Evolutionary conservation across 2,888 invertebrate species (phyloP).

Genomic region (Oxyteleia sp.): DNA sequence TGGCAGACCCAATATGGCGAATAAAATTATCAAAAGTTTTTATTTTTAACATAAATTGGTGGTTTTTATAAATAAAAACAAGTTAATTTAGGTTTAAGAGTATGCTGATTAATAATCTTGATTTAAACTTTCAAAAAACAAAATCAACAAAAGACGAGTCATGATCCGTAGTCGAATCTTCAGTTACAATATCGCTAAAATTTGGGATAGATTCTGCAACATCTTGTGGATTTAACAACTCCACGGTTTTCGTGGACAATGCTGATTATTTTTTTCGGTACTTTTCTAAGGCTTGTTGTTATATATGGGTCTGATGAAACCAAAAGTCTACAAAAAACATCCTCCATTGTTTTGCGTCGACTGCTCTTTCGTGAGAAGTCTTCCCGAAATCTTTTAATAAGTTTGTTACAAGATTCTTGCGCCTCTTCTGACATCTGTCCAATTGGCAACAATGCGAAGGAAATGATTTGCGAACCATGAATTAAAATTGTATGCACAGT

Average conservation of each 20-base stretch:
- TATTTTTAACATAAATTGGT: too few relatives aligned
- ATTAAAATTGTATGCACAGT: constrained; percentile 22
- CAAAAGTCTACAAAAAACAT: constrained; percentile 34
- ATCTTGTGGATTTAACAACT: constrained; percentile 38
- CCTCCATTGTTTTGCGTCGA: constrained; percentile 33
- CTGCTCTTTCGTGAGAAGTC: constrained; percentile 28
- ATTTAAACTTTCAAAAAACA: constrained; percentile 15
- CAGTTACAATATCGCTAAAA: constrained; percentile 32
- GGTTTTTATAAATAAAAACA: too few relatives aligned
- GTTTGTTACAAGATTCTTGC: constrained; percentile 26
- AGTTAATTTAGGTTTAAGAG: constrained; percentile 36
- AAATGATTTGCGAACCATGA: constrained; percentile 17
- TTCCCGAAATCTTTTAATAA: constrained; percentile 21
- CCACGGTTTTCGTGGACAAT: constrained; percentile 25
- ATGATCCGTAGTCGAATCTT: constrained; percentile 26
- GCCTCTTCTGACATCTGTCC: too few relatives aligned
- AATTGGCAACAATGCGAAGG: constrained; percentile 21
- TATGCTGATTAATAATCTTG: constrained; percentile 28
- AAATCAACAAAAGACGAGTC: constrained; percentile 34
- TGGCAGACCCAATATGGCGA: too few relatives aligned
- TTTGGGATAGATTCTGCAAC: constrained; percentile 32
- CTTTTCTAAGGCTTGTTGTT: constrained; percentile 26
- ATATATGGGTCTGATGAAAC: constrained; percentile 35
- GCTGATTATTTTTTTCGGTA: constrained; percentile 35
- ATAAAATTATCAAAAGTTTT: too few relatives aligned